Conservation (phyloP, 2,888 invertebrate species). For the Fragum whitleyi region DNA sequence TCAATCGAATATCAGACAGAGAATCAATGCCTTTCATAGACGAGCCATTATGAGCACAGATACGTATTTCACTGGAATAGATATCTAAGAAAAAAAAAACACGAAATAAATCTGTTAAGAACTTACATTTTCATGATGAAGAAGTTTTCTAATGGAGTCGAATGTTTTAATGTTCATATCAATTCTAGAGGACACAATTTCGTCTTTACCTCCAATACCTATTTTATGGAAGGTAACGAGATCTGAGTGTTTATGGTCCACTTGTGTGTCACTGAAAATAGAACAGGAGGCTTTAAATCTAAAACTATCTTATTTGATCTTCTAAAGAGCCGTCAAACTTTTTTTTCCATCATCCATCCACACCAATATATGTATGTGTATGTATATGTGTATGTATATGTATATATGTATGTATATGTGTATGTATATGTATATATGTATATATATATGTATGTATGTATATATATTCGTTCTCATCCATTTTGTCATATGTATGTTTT, state of each 20-base stretch:
- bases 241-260: constrained; percentile 14
- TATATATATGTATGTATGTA: background rate
- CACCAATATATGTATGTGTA: background rate
- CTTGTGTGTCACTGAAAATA: constrained; percentile 14
- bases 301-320: too few relatives aligned
- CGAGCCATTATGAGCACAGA: too few relatives aligned
- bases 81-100: too few relatives aligned
- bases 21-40: too few relatives aligned
- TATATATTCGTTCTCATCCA: too few relatives aligned
- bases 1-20: too few relatives aligned
- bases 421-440: background rate
- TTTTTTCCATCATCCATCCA: too few relatives aligned
- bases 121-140: constrained; percentile 18
- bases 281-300: background rate
- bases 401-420: background rate
- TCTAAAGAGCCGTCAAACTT: too few relatives aligned
- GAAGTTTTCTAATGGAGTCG: background rate
- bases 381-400: background rate
- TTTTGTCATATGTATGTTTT: too few relatives aligned
- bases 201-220: constrained; percentile 14
- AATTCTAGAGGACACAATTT: background rate
- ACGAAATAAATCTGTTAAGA: too few relatives aligned
- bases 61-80: too few relatives aligned
- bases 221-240: constrained; percentile 11
- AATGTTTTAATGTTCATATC: constrained; percentile 15